phyloP scores from a whole-genome alignment of 2,113 vertebrate species.

The Strix aluco region DNA sequence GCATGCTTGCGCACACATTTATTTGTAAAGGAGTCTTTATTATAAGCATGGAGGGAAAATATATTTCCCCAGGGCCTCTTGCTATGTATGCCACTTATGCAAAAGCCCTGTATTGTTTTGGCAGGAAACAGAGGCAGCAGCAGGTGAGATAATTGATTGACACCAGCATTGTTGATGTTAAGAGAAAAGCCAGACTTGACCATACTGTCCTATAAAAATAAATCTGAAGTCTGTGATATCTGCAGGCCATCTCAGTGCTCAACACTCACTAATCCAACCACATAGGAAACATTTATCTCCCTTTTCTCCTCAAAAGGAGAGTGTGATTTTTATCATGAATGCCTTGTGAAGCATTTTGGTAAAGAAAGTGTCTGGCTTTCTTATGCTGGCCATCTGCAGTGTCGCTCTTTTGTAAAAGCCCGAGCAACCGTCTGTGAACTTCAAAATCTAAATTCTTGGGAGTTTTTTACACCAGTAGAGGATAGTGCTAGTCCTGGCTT shows the following conservation, averaged over 20 bases:
- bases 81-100: not conserved
- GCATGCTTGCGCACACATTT: not conserved
- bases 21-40: not conserved
- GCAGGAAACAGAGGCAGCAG: not conserved
- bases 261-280: not conserved
- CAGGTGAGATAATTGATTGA: constrained; percentile 37
- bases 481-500: not conserved
- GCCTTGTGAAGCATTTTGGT: constrained; percentile 19
- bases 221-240: constrained; percentile 1
- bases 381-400: not conserved
- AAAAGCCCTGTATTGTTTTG: constrained; percentile 6
- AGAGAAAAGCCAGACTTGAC: constrained; percentile 37
- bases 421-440: not conserved
- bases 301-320: constrained; percentile 15
- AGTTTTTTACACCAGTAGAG: not conserved
- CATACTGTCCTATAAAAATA: constrained; percentile 32
- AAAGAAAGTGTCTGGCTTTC: not conserved
- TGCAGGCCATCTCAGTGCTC: constrained; percentile 9
- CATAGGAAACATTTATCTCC: constrained; percentile 35
- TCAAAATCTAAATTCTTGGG: not conserved
- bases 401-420: not conserved
- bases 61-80: not conserved
- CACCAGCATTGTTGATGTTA: not conserved
- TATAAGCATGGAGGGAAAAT: not conserved
- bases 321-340: not conserved